phyloP scores from a whole-genome alignment of 92 coral and sea anemone species.

The Porites lobata region DNA sequence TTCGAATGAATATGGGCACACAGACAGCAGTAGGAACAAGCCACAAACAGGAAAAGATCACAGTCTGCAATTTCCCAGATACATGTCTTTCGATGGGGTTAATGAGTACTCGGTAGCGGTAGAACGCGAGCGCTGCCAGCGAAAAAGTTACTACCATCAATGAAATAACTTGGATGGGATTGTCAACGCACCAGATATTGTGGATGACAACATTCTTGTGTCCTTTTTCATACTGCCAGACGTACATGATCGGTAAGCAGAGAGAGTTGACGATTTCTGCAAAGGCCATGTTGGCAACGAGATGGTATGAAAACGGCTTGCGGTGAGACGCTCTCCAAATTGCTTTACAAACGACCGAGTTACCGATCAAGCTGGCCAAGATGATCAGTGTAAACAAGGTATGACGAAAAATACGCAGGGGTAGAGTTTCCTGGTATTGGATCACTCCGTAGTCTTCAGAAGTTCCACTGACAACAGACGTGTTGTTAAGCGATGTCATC shows the following conservation, averaged over 20 bases:
- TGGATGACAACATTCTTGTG: no score
- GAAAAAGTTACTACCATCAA: conserved; percentile 55
- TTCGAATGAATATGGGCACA: conserved; percentile 45
- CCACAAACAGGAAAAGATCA: conserved; percentile 52
- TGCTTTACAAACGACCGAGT: conserved; percentile 57
- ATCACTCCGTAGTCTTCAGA: background rate
- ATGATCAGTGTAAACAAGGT: conserved; percentile 45
- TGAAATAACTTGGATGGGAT: conserved; percentile 47
- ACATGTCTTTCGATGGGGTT: conserved; percentile 6
- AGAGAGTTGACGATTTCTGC: conserved; percentile 64
- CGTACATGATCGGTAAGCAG: no score
- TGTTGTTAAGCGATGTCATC: background rate
- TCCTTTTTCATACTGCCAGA: no score
- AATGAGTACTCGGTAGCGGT: conserved; percentile 49
- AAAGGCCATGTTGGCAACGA: conserved; percentile 68
- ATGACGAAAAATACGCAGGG: conserved; percentile 38
- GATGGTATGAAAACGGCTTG: conserved; percentile 68
- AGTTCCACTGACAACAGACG: background rate
- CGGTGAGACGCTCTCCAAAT: conserved; percentile 33
- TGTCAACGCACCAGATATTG: no score
- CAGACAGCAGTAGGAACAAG: conserved; percentile 30
- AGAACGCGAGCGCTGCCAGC: conserved; percentile 61
- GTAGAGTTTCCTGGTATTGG: conserved; percentile 44
- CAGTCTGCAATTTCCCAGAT: conserved; percentile 19
- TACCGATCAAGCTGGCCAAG: conserved; percentile 60